A percentile compares a stretch with the other conserved stretches of the same genome.
These are phyloP conservation scores for Hapalemur alaotrensis DNA, from an alignment of 2,797 vertebrate species.

Conservation along the genomic window DNA sequence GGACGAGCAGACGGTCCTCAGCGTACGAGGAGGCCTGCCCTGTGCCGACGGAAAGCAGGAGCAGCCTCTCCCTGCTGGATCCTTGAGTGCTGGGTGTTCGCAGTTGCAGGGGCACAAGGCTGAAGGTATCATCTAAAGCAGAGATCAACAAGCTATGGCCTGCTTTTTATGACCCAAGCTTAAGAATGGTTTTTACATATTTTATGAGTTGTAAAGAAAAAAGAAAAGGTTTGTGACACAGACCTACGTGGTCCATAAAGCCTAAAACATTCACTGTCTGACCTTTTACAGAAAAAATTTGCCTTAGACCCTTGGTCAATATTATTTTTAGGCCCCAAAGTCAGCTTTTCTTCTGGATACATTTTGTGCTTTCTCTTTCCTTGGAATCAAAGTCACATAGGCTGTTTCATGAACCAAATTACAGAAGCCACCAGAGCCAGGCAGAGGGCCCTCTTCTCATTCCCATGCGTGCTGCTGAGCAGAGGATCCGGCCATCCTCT, in stretches of 20 bases:
- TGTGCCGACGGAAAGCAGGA: not conserved
- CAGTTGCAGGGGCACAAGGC: not conserved
- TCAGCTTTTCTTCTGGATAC: not conserved
- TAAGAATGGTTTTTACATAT: not conserved
- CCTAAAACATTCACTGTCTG: not conserved
- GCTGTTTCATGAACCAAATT: not conserved
- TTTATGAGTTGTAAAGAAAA: not conserved
- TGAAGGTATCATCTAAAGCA: too few relatives aligned
- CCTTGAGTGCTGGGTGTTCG: not conserved
- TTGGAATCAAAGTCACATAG: not conserved
- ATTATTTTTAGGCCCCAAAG: not conserved
- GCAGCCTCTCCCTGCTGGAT: not conserved
- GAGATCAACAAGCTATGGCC: not conserved
- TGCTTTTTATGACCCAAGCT: not conserved
- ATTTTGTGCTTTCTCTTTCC: slow-evolving; percentile 17
- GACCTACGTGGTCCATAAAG: not conserved
- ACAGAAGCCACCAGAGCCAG: not conserved
- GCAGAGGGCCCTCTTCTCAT: not conserved
- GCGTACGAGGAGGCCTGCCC: not conserved
- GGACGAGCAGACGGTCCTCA: not conserved
- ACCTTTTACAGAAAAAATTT: not conserved
- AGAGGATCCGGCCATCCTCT: not conserved
- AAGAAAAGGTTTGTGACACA: not conserved
- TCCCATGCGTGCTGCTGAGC: not conserved
- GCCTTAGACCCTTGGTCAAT: not conserved